Evolutionary conservation across 2,797 vertebrate genomes (phyloP).

Genomic region (Sparus aurata): DNA sequence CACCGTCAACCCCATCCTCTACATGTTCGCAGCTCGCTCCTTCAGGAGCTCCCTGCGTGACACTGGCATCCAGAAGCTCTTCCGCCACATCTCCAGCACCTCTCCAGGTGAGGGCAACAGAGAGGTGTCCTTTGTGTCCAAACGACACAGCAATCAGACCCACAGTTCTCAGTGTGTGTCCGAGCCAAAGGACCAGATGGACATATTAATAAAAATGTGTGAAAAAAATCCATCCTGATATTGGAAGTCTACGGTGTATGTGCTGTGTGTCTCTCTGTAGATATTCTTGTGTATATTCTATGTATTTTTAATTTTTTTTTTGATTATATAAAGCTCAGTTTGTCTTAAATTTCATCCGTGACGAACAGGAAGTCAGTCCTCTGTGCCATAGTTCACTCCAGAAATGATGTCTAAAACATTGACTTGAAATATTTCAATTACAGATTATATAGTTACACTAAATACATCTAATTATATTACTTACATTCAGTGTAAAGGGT

Average conservation of each 20-base stretch:
- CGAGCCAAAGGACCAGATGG: constrained; percentile 76
- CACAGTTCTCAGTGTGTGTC: constrained; percentile 68
- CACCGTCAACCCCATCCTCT: constrained; percentile 90
- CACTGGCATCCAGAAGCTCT: constrained; percentile 88
- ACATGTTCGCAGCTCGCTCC: constrained; percentile 89
- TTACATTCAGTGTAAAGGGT: no score
- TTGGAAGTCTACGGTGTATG: neutral
- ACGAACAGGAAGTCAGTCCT: constrained; percentile 19
- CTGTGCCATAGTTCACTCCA: no score
- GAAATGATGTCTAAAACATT: no score
- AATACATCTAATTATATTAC: no score
- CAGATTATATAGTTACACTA: no score
- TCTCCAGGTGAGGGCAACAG: constrained; percentile 82
- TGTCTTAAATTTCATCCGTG: constrained; percentile 12
- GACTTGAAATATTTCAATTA: no score
- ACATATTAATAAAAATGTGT: constrained; percentile 77
- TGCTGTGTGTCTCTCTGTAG: constrained; percentile 11
- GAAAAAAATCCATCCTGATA: constrained; percentile 65
- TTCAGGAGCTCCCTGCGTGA: constrained; percentile 87
- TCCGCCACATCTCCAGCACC: constrained; percentile 88
- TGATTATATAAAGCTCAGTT: constrained; percentile 6
- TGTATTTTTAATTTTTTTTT: constrained; percentile 21
- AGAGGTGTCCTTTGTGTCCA: constrained; percentile 84
- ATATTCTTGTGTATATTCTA: constrained; percentile 24
- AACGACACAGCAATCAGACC: constrained; percentile 79